Evolutionary conservation across 2,797 vertebrate genomes (phyloP).

Genomic region (Petrocephalus sullivani): DNA sequence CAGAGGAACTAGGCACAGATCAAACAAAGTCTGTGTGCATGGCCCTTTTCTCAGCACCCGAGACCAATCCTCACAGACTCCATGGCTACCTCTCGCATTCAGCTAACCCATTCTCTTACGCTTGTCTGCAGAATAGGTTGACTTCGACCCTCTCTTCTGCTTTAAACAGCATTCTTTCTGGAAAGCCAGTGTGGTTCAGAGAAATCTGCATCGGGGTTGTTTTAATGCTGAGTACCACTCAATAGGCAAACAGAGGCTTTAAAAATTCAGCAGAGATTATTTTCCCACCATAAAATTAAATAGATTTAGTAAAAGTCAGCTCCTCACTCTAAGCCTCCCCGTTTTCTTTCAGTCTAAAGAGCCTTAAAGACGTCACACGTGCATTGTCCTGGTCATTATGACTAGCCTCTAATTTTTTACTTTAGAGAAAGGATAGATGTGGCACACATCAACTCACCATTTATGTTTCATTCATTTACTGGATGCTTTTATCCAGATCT

Average conservation of each 20-base stretch:
- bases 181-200: background rate
- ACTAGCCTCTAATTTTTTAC: background rate
- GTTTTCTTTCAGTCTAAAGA: background rate
- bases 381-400: background rate
- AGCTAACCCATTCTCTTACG: background rate
- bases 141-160: background rate
- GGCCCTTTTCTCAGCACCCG: background rate
- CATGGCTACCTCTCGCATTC: background rate
- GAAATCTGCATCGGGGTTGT: background rate
- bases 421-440: background rate
- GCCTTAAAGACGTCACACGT: background rate
- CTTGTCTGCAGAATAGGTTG: background rate
- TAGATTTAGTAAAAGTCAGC: background rate
- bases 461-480: background rate
- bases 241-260: background rate
- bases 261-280: background rate
- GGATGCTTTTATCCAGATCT: background rate
- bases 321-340: background rate
- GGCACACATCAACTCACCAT: background rate
- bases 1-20: background rate
- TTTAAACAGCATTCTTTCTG: background rate
- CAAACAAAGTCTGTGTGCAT: background rate
- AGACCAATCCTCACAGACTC: background rate
- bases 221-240: conserved; percentile 1
- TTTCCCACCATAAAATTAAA: background rate